Evolutionary conservation across 37 sponge, comb jelly and placozoan genomes (phyloP), one percentile per base, ranked within the genome.

Genomic region (Haliclona indistincta): DNA sequence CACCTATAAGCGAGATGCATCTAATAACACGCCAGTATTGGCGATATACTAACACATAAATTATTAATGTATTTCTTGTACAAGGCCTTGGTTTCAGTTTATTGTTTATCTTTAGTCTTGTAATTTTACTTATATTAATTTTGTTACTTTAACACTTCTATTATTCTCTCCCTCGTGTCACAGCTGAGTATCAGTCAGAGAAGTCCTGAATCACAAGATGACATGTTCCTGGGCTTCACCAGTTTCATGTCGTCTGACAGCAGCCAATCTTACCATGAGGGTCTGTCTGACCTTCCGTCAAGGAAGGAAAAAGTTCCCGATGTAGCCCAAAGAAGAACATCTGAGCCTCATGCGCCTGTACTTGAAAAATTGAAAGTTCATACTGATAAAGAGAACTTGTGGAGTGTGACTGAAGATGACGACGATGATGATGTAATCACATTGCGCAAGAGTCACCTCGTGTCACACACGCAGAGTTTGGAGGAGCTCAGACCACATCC

Each of bases 251-350:
- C 66, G 19, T 73, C 81, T 32, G 62, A 64, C 71, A 72, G 64
- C 65, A 71, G 73, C 37, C 68, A 71, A 35, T 68, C 73, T n/a
- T 86, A 79, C 80, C 79, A 79, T 62, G 86, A 86, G 58, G 58
- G 68, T 3, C 60, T 86, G 20, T 79, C 67, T 6, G 33, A 71
- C 4, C 81, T 73, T 26, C 26, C 23, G 11, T 63, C 64, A 33
- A 15, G 60, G 3, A 55, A 68, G 28, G 32, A 43, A 29, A 1
- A 20, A 2, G 0, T 54, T 19, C n/a, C 37, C 29, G 83, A 74
- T n/a, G 28, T 36, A 4, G 0, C 30, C 0, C 69, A 8, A 7
- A 37, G 80, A 1, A 30, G 74, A 39, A 68, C 56, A 7, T 86
- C 80, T 47, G 80, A 79, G 19, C 86, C 86, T 2, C 35, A 23